Percentiles rank a stretch among this genome's conserved stretches.
Conservation (phyloP, 2,113 vertebrate genomes). For the Phoxinus phoxinus region DNA sequence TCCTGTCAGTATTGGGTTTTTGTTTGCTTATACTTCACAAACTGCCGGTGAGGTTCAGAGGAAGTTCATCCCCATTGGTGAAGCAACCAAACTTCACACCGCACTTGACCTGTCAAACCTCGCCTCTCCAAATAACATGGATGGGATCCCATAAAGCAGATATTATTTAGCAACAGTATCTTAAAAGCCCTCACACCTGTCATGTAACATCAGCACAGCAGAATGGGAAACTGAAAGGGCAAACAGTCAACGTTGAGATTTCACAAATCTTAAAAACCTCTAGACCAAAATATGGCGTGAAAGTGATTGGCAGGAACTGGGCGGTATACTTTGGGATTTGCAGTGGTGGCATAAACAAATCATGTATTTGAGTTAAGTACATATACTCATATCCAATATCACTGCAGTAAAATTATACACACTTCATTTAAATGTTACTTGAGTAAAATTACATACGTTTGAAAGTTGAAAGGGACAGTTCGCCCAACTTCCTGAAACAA, state of each 20-base stretch:
- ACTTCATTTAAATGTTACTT: too few relatives aligned
- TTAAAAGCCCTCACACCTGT: conserved; percentile 46
- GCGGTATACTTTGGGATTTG: not conserved
- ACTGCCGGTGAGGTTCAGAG: conserved; percentile 20
- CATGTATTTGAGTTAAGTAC: not conserved
- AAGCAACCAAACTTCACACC: conserved; percentile 9
- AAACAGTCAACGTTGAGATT: conserved; percentile 3
- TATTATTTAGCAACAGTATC: conserved; percentile 27
- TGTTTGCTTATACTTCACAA: conserved; percentile 13
- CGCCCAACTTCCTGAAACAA: not conserved
- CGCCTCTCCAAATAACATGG: not conserved
- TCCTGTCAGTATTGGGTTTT: conserved; percentile 1
- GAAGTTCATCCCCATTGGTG: conserved; percentile 36
- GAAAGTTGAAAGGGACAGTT: not conserved
- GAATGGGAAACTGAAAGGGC: conserved; percentile 8
- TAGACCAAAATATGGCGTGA: not conserved
- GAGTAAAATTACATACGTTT: too few relatives aligned
- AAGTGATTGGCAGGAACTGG: not conserved
- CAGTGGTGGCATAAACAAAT: not conserved
- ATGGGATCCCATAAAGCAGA: conserved; percentile 20
- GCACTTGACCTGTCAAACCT: conserved; percentile 22
- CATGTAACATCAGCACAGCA: conserved; percentile 33
- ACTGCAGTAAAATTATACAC: too few relatives aligned
- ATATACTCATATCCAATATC: not conserved
- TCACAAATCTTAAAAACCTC: conserved; percentile 6